A percentile compares a stretch with the other conserved stretches of the same genome.
These are phyloP conservation scores for Caenorhabditis sp. DNA, from an alignment of 2,888 invertebrate genomes.

Conservation along the genomic window DNA sequence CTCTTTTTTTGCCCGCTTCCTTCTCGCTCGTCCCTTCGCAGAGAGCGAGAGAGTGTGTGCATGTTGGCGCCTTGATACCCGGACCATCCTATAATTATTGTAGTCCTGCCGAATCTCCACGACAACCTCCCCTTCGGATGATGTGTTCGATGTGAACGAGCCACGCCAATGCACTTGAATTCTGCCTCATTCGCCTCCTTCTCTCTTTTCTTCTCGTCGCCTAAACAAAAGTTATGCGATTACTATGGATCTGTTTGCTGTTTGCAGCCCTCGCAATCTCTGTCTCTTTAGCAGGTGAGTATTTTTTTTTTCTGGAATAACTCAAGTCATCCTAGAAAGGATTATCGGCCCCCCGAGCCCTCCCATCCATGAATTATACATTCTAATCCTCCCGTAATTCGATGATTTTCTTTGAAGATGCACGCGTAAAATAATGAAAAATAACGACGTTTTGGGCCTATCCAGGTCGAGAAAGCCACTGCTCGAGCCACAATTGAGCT, in stretches of 20 bases:
- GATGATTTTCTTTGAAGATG: slow-evolving; percentile 23
- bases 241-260: slow-evolving; percentile 40
- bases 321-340: too few relatives aligned
- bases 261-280: slow-evolving; percentile 27
- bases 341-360: slow-evolving; percentile 6
- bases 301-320: neutral
- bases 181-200: slow-evolving; percentile 1
- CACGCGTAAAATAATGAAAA: neutral
- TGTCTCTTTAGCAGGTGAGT: slow-evolving; percentile 23
- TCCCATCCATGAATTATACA: slow-evolving; percentile 24
- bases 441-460: neutral
- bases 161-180: slow-evolving; percentile 41
- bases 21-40: slow-evolving; percentile 35
- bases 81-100: slow-evolving; percentile 49
- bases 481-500: slow-evolving; percentile 33
- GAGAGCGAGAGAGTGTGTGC: slow-evolving; percentile 41
- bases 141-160: slow-evolving; percentile 47
- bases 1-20: slow-evolving; percentile 23
- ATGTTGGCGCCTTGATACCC: slow-evolving; percentile 44
- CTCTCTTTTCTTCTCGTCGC: slow-evolving; percentile 1
- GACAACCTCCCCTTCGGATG: slow-evolving; percentile 14
- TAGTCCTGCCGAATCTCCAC: slow-evolving; percentile 39
- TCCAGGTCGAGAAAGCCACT: neutral
- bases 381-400: slow-evolving; percentile 40
- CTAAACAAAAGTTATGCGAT: slow-evolving; percentile 38